Conservation (phyloP, 1,140 invertebrate genomes). For the Ips nitidus region DNA sequence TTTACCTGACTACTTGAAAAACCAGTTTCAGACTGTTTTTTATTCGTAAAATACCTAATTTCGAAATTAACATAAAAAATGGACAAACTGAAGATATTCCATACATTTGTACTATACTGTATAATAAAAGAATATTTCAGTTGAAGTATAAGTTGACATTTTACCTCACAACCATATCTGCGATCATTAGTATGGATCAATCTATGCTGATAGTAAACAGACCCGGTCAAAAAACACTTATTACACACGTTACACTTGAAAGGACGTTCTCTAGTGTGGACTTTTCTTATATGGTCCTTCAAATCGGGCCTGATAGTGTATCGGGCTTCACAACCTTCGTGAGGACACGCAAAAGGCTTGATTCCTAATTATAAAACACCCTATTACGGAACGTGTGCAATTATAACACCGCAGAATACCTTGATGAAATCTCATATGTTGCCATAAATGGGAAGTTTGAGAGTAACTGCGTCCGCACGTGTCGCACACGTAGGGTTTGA, state of each 20-base stretch:
- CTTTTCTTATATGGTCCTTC: conserved; percentile 67
- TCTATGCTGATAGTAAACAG: conserved; percentile 72
- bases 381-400: background rate
- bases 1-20: too few relatives aligned
- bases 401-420: conserved; percentile 44
- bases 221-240: conserved; percentile 72
- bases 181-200: conserved; percentile 80
- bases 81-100: too few relatives aligned
- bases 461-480: conserved; percentile 63
- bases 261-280: conserved; percentile 68
- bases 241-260: conserved; percentile 71
- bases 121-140: too few relatives aligned
- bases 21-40: too few relatives aligned
- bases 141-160: too few relatives aligned
- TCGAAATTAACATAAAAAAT: too few relatives aligned
- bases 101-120: too few relatives aligned
- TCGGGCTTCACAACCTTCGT: conserved; percentile 61
- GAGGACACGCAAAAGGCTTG: conserved; percentile 61
- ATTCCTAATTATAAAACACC: conserved; percentile 51
- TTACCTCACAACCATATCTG: conserved; percentile 71
- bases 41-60: too few relatives aligned
- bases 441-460: conserved; percentile 63
- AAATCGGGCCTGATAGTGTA: conserved; percentile 68
- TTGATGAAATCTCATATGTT: conserved; percentile 62
- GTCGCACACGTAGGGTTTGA: conserved; percentile 61